These are phyloP conservation scores for Etheostoma nigrum DNA, from an alignment of 2,797 vertebrate species.

Conservation along the genomic window DNA sequence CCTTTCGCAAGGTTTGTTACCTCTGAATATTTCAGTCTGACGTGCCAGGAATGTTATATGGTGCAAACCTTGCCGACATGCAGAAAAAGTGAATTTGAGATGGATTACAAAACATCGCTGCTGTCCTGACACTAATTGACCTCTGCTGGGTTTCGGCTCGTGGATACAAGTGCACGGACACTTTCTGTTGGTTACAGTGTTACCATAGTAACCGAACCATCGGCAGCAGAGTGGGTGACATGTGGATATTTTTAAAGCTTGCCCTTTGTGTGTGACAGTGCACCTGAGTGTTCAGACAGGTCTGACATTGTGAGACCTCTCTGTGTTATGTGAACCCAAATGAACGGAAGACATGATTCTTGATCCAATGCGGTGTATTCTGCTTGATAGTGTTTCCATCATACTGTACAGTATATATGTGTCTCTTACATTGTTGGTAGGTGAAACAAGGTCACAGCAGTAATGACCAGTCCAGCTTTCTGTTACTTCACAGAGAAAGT, in stretches of 20 bases:
- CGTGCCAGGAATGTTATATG: no score
- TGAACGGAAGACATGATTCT: constrained; percentile 22
- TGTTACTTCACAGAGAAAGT: constrained; percentile 17
- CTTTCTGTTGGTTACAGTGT: constrained; percentile 69
- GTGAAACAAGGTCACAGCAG: constrained; percentile 39
- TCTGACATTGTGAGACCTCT: constrained; percentile 21
- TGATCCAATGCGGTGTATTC: neutral
- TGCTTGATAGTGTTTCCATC: constrained; percentile 15
- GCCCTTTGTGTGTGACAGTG: constrained; percentile 51
- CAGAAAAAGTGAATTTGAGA: constrained; percentile 16
- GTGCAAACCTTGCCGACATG: neutral
- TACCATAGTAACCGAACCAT: constrained; percentile 76
- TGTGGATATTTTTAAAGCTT: constrained; percentile 75
- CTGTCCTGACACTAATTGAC: constrained; percentile 62
- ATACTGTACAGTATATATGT: constrained; percentile 21
- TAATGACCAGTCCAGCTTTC: constrained; percentile 11
- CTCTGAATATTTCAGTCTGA: neutral
- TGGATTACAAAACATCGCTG: constrained; percentile 15
- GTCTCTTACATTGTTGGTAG: constrained; percentile 5
- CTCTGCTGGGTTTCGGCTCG: constrained; percentile 58
- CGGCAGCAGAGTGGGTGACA: constrained; percentile 70
- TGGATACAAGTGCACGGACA: constrained; percentile 18
- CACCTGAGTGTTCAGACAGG: constrained; percentile 39
- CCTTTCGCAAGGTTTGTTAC: neutral
- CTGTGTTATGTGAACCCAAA: constrained; percentile 19